Percentiles rank a stretch among this genome's conserved stretches.
These are phyloP conservation scores for Caradrina kadenii DNA, from an alignment of 2,888 invertebrate genomes.

Conservation along the genomic window DNA sequence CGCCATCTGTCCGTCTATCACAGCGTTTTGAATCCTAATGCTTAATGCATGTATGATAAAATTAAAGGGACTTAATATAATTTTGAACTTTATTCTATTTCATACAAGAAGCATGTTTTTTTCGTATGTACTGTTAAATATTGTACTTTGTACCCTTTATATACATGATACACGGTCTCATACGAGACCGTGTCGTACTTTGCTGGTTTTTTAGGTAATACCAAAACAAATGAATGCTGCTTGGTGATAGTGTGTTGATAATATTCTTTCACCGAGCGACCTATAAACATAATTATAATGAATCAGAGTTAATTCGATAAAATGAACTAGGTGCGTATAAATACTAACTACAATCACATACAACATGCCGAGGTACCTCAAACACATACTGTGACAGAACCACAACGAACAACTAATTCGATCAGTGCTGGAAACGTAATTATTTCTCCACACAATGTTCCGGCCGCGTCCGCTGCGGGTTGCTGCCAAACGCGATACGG, in stretches of 20 bases:
- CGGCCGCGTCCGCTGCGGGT: constrained; percentile 41
- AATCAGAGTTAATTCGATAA: neutral
- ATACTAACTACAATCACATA: neutral
- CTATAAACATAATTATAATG: too few species aligned
- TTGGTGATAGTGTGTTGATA: neutral
- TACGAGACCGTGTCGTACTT: too few species aligned
- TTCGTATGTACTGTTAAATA: too few species aligned
- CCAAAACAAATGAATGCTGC: neutral
- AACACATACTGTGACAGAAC: constrained; percentile 5
- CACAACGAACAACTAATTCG: constrained; percentile 42
- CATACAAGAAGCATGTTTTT: too few species aligned
- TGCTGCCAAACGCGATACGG: constrained; percentile 11
- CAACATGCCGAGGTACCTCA: neutral
- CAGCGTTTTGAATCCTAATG: too few species aligned
- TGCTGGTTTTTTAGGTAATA: too few species aligned
- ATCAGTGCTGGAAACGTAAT: constrained; percentile 43
- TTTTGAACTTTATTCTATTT: too few species aligned
- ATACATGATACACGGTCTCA: too few species aligned
- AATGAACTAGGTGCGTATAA: neutral
- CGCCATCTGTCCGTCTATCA: too few species aligned
- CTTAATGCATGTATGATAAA: too few species aligned
- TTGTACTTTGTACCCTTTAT: too few species aligned
- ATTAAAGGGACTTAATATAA: too few species aligned
- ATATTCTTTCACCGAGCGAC: neutral
- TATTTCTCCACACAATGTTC: constrained; percentile 32